These are phyloP conservation scores for Rhopilema esculentum DNA, from an alignment of 30 jellyfish, hydroid and myxozoan species.

Conservation along the genomic window DNA sequence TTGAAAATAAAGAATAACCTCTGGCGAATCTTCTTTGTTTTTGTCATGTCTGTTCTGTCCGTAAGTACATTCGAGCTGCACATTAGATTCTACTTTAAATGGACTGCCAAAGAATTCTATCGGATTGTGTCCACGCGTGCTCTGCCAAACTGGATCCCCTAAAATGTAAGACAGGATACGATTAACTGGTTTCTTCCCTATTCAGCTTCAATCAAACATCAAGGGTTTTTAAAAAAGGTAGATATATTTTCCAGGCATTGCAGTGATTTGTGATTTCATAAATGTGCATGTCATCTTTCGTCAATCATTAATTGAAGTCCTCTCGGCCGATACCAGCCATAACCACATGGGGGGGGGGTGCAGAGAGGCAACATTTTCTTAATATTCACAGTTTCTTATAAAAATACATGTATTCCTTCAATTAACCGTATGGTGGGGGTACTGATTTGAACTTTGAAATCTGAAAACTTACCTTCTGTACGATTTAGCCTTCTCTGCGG, in stretches of 20 bases:
- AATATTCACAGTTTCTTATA: neutral
- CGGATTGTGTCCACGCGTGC: slow-evolving; percentile 31
- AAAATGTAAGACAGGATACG: slow-evolving; percentile 1
- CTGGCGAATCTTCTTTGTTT: slow-evolving; percentile 11
- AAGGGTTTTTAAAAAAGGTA: neutral
- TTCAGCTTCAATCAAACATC: neutral
- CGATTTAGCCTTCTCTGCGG: slow-evolving; percentile 23
- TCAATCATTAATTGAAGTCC: neutral
- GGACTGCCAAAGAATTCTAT: slow-evolving; percentile 22
- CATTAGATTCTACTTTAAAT: slow-evolving; percentile 16
- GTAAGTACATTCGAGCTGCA: slow-evolving; percentile 25
- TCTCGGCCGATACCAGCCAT: neutral
- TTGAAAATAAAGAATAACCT: slow-evolving; percentile 10
- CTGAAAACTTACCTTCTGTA: slow-evolving; percentile 14
- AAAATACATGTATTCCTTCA: neutral
- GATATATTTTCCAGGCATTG: neutral
- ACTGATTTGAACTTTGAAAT: neutral
- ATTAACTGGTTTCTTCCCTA: neutral
- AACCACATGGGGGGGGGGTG: neutral
- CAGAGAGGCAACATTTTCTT: neutral
- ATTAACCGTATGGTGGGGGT: neutral
- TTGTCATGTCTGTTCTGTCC: slow-evolving; percentile 28
- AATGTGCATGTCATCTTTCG: neutral
- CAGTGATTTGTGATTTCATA: neutral
- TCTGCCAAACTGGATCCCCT: slow-evolving; percentile 27